phyloP scores from a whole-genome alignment of 2,888 invertebrate species.

The Baronia brevicornis region DNA sequence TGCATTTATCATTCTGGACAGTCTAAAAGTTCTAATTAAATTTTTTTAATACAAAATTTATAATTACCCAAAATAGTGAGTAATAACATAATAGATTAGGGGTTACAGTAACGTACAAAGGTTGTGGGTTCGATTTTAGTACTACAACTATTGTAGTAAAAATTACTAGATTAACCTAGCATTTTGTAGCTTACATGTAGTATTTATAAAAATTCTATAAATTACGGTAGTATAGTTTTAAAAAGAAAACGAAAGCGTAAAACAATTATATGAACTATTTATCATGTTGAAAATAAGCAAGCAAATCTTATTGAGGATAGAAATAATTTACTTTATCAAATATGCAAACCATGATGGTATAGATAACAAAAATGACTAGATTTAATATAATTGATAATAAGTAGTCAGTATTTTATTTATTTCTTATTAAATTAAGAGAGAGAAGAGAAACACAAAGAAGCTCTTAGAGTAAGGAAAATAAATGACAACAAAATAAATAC shows the following conservation, averaged over 20 bases:
- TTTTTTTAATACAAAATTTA: constrained; percentile 3
- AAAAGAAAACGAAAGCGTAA: constrained; percentile 6
- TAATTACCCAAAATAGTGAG: no score
- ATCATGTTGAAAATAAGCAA: constrained; percentile 1
- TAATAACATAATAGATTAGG: no score
- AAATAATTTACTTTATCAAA: neutral
- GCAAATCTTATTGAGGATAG: constrained; percentile 1
- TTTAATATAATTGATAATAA: no score
- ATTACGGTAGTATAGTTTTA: constrained; percentile 6
- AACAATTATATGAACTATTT: constrained; percentile 5
- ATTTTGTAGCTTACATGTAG: no score
- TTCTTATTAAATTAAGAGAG: no score
- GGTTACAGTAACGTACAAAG: no score
- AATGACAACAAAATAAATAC: constrained; percentile 10
- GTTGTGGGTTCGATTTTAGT: neutral
- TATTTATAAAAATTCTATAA: no score
- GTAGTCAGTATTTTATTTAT: no score
- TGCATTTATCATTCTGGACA: constrained; percentile 14
- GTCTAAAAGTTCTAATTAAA: constrained; percentile 8
- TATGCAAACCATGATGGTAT: neutral
- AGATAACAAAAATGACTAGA: no score
- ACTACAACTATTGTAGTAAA: neutral
- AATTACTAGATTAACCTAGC: neutral
- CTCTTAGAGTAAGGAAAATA: constrained; percentile 12
- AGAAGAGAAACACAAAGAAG: constrained; percentile 8